A percentile compares a stretch with the other conserved stretches of the same genome.
Conservation (phyloP, 2,888 invertebrate genomes). For the Stenodema calcarata region DNA sequence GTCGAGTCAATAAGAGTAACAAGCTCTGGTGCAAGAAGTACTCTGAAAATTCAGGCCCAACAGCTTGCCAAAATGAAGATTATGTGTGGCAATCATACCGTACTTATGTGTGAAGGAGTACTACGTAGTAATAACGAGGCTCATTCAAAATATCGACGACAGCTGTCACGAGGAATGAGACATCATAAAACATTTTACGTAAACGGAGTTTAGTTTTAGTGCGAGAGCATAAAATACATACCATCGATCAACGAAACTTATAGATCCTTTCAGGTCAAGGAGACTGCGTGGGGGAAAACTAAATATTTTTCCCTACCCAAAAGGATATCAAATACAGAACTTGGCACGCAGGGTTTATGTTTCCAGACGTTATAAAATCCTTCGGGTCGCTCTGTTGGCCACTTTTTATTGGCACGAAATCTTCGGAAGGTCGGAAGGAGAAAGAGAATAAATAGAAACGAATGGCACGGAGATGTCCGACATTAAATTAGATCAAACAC, state of each 20-base stretch:
- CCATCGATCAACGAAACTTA: background rate
- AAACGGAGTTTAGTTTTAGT: background rate
- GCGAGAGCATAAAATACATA: background rate
- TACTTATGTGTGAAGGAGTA: no score
- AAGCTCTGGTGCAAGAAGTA: no score
- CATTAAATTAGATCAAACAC: background rate
- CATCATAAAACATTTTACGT: no score
- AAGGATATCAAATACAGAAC: background rate
- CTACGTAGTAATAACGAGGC: no score
- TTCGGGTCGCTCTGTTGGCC: background rate
- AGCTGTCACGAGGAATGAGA: no score
- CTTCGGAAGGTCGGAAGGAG: background rate
- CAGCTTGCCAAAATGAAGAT: no score
- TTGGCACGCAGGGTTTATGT: background rate
- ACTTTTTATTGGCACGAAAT: background rate
- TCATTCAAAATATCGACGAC: no score
- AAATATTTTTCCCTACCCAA: background rate
- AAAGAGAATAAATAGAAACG: background rate
- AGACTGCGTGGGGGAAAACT: background rate
- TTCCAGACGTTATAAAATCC: background rate
- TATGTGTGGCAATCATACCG: no score
- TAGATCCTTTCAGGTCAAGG: background rate
- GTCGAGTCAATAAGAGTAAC: no score
- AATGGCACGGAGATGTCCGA: background rate
- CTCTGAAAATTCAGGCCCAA: no score